Conservation (phyloP, 2,113 vertebrate genomes). For the Ctenomys sociabilis region DNA sequence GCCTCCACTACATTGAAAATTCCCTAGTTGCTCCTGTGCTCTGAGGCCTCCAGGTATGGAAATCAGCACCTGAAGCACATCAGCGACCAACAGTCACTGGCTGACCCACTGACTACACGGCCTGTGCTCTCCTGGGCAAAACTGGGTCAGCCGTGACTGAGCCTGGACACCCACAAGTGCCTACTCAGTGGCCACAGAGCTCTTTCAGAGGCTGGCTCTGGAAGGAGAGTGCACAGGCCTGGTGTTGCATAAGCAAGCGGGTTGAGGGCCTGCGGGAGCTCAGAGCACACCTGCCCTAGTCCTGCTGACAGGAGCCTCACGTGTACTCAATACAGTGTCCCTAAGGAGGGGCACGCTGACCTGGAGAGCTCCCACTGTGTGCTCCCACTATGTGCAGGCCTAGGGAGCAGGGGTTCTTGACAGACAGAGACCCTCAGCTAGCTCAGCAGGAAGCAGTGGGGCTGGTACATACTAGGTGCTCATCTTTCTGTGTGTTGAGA, state of each 20-base stretch:
- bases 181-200: background rate
- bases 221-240: background rate
- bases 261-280: background rate
- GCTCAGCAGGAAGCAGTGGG: no score
- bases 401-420: background rate
- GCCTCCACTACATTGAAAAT: background rate
- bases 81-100: background rate
- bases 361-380: rapidly evolving
- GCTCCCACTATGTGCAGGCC: no score
- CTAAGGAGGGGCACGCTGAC: rapidly evolving
- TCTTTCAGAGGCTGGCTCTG: slow-evolving; percentile 4
- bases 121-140: background rate
- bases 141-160: slow-evolving; percentile 46
- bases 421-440: background rate
- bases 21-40: background rate
- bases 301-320: rapidly evolving
- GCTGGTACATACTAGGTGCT: rapidly evolving
- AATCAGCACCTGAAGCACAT: rapidly evolving
- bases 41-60: background rate
- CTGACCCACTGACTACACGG: background rate
- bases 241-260: background rate
- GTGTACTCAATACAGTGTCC: rapidly evolving
- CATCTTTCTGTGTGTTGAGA: background rate
- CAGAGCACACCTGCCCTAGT: rapidly evolving
- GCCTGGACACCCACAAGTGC: background rate